Evolutionary conservation across 2,888 invertebrate species (phyloP), one percentile per base, ranked within the genome.

Genomic region (Quadroppia sp.): DNA sequence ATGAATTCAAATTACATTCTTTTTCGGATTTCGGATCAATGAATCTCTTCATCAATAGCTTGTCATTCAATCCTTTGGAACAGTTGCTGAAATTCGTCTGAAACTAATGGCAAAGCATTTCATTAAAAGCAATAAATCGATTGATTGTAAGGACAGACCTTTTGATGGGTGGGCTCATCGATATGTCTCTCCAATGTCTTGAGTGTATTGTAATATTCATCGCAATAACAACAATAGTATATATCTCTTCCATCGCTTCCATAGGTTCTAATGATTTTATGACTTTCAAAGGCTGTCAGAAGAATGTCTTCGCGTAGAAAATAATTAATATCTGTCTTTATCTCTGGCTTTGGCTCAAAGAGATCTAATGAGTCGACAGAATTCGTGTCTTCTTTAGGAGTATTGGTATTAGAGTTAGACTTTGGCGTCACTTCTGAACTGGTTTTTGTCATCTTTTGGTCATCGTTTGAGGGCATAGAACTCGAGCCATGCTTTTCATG

Each of bases 171-270:
- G 4, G 3, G 2, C 3, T 61, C 32, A 1, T 61, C 61, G 25
- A 61, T 36, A 32, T 61, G 61, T n/a, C 32, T 11, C 13, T 32
- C 32, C 32, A 61, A 2, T 6, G 32, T n/a, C 3, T 7, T 1
- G 11, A 32, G 32, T 3, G 61, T 13, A 13, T 30, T 30, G n/a
- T 9, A 61, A 32, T 61, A 61, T 32, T 61, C 13, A 17, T 61
- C 61, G n/a, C 61, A 61, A 36, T n/a, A 32, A 61, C 61, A 61
- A 17, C 61, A 61, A n/a, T 61, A 61, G n/a, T 32, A 61, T 17
- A 61, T 61, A n/a, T 30, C 61, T 61, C 61, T 15, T 7, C 61
- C 61, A 32, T 61, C 61, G 36, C 61, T 61, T 61, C 32, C 61
- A 17, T n/a, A 36, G 1, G 61, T 32, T 61, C n/a, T 2, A 7